phyloP scores from a whole-genome alignment of 2,797 vertebrate species.

The Sebastes paucispinis region DNA sequence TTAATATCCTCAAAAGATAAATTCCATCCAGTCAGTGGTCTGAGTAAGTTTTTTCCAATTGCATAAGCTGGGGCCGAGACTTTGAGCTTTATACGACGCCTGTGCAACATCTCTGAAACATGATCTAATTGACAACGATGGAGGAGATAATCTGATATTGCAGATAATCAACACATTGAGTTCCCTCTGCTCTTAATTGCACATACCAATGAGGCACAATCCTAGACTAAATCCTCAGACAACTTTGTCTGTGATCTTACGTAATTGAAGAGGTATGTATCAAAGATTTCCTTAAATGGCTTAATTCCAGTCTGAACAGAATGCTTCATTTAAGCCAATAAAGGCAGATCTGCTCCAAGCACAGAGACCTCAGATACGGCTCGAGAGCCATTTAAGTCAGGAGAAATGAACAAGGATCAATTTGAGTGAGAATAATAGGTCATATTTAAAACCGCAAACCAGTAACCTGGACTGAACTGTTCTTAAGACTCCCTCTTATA shows the following conservation, averaged over 20 bases:
- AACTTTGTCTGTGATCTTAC: not conserved
- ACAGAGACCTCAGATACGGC: not conserved
- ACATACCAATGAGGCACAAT: not conserved
- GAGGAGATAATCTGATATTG: constrained; percentile 16
- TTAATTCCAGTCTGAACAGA: constrained; percentile 21
- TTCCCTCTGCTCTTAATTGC: not conserved
- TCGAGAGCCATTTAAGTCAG: not conserved
- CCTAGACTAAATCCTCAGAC: too few relatives aligned
- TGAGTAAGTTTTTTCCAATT: constrained; percentile 73
- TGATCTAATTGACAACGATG: constrained; percentile 42
- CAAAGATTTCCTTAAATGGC: constrained; percentile 14
- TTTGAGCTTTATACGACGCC: constrained; percentile 37
- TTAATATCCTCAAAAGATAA: constrained; percentile 78
- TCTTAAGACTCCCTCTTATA: not conserved
- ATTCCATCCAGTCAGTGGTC: constrained; percentile 77
- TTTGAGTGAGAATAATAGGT: not conserved
- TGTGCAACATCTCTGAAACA: constrained; percentile 38
- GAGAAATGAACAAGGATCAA: not conserved
- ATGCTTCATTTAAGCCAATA: constrained; percentile 24
- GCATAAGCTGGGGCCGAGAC: constrained; percentile 49
- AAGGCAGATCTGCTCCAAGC: not conserved
- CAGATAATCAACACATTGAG: constrained; percentile 31
- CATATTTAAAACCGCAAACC: not conserved
- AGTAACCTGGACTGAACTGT: not conserved
- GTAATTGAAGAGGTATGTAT: constrained; percentile 27